Conservation (phyloP, 2,113 vertebrate species). For the Turnix velox region DNA sequence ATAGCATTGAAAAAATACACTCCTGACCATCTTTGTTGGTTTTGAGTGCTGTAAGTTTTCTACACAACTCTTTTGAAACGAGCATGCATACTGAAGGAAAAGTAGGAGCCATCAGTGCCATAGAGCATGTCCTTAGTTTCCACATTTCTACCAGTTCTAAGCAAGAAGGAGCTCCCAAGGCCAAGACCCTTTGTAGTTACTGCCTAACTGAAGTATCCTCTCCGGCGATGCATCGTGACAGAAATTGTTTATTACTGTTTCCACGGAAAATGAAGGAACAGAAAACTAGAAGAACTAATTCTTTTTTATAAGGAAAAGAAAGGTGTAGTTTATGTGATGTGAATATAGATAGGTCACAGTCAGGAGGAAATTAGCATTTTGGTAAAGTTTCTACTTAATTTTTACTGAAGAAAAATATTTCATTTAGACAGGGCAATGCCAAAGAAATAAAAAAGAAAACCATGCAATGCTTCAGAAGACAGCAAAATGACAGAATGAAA, state of each 20-base stretch:
- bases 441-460: not conserved
- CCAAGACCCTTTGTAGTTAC: not conserved
- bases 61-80: not conserved
- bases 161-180: not conserved
- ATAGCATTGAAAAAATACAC: constrained; percentile 40
- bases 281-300: not conserved
- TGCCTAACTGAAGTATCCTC: not conserved
- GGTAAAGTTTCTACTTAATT: not conserved
- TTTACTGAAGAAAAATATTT: not conserved
- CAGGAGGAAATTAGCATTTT: not conserved
- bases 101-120: not conserved
- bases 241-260: not conserved
- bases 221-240: not conserved
- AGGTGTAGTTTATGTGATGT: not conserved
- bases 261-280: not conserved
- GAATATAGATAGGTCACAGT: not conserved
- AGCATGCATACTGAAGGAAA: not conserved
- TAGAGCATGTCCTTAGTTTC: not conserved
- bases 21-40: not conserved
- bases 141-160: not conserved
- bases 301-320: not conserved
- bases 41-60: not conserved
- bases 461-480: not conserved
- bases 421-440: not conserved
- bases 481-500: not conserved